Conservation (phyloP, 2,797 vertebrate genomes). For the Tenualosa thibaudeaui region DNA sequence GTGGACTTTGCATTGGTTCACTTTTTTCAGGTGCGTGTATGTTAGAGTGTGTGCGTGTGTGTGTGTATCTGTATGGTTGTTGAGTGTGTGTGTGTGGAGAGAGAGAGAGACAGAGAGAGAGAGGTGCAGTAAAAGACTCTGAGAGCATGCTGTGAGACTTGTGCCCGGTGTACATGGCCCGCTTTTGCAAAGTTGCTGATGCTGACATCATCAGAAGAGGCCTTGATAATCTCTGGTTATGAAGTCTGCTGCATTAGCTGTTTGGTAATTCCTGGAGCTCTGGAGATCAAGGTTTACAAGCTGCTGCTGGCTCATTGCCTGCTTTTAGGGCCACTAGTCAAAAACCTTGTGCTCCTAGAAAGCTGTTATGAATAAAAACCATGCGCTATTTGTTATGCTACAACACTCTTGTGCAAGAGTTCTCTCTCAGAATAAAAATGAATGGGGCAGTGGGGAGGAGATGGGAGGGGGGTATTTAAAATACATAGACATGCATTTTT, state of each 20-base stretch:
- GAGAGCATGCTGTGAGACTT: conserved; percentile 49
- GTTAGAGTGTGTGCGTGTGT: not conserved
- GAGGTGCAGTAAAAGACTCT: conserved; percentile 30
- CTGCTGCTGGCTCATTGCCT: conserved; percentile 58
- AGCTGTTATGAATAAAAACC: not conserved
- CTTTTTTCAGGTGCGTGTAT: no score
- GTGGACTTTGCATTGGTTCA: no score
- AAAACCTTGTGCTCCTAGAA: conserved; percentile 36
- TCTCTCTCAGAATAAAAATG: not conserved
- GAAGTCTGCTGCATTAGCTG: conserved; percentile 65
- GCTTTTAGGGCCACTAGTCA: conserved; percentile 54
- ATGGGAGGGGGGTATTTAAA: not conserved
- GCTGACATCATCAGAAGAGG: conserved; percentile 67
- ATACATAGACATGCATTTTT: not conserved
- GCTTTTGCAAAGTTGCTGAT: conserved; percentile 51
- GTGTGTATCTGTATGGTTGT: no score
- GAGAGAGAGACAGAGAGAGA: conserved; percentile 1
- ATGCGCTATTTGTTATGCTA: not conserved
- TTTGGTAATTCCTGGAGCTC: conserved; percentile 66
- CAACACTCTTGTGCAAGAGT: not conserved
- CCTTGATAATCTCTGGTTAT: conserved; percentile 65
- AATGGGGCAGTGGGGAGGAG: not conserved
- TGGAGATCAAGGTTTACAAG: conserved; percentile 69
- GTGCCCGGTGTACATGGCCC: conserved; percentile 46
- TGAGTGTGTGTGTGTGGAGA: not conserved